phyloP scores from a whole-genome alignment of 2,888 invertebrate species.

The Polymixis flavicincta region DNA sequence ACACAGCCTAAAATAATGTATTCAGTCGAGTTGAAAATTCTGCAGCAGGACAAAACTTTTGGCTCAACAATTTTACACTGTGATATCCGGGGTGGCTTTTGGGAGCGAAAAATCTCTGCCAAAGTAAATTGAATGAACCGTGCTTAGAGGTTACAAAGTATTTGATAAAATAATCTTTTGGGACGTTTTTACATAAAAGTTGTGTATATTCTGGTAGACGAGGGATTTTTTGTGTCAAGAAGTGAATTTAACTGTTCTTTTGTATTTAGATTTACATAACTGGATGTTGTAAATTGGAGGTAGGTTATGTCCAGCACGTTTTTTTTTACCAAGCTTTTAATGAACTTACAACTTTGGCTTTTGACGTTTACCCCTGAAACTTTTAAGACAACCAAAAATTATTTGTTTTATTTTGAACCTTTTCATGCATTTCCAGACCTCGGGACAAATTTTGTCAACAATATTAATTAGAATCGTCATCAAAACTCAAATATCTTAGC shows the following conservation, averaged over 20 bases:
- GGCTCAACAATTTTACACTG: conserved; percentile 46
- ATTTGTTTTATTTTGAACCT: too few species aligned
- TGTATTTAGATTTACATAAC: neutral
- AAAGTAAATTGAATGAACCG: conserved; percentile 42
- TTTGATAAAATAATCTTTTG: conserved; percentile 40
- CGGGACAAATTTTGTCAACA: too few species aligned
- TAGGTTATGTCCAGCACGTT: too few species aligned
- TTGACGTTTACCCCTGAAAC: too few species aligned
- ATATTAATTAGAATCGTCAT: too few species aligned
- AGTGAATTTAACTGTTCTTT: neutral
- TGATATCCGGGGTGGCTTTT: conserved; percentile 35
- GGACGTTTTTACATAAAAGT: conserved; percentile 19
- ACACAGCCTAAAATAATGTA: conserved; percentile 62
- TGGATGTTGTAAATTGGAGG: neutral
- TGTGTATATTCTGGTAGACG: neutral
- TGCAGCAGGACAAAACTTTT: conserved; percentile 20
- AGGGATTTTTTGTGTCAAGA: neutral
- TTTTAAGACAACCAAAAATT: too few species aligned
- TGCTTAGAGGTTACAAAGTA: conserved; percentile 39
- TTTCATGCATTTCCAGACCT: too few species aligned
- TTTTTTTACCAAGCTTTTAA: too few species aligned
- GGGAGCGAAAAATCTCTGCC: conserved; percentile 22
- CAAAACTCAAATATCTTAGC: too few species aligned
- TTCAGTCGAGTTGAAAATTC: neutral
- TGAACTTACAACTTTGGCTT: too few species aligned